A percentile compares a stretch with the other conserved stretches of the same genome.
These are phyloP conservation scores for Sclerurus mexicanus DNA, from an alignment of 2,113 vertebrate species.

Conservation along the genomic window DNA sequence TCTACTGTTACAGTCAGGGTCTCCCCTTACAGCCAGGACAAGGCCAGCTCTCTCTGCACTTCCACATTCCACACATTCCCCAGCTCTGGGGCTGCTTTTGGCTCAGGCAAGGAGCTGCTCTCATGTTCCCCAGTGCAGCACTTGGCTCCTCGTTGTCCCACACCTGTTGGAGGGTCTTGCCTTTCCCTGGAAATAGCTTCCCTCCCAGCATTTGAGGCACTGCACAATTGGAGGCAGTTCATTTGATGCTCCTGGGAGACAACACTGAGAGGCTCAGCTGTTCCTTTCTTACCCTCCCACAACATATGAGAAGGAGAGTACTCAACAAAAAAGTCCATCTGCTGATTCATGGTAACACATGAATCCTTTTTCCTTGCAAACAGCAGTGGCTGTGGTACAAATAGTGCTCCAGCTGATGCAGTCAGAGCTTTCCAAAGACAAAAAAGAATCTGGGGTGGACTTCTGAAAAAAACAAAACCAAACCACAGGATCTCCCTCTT, in stretches of 20 bases:
- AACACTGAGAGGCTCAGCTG: slow-evolving; percentile 27
- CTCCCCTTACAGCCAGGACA: slow-evolving; percentile 20
- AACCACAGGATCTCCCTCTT: not conserved
- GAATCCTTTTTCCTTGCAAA: not conserved
- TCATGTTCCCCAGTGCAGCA: not conserved
- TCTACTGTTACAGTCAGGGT: not conserved
- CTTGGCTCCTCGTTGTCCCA: slow-evolving; percentile 45
- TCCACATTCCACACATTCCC: slow-evolving; percentile 49
- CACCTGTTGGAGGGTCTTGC: slow-evolving; percentile 23
- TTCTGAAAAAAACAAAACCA: not conserved
- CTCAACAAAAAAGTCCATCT: not conserved
- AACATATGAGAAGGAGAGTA: not conserved
- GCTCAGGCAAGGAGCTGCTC: not conserved
- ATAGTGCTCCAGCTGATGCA: not conserved
- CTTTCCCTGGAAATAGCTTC: slow-evolving; percentile 4
- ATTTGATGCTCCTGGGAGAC: slow-evolving; percentile 30
- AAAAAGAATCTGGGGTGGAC: not conserved
- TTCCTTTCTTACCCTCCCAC: slow-evolving; percentile 16
- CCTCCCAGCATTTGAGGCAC: not conserved
- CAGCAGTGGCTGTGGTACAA: not conserved
- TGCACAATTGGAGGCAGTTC: not conserved
- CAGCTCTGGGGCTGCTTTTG: not conserved
- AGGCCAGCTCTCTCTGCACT: slow-evolving; percentile 41
- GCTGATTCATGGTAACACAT: slow-evolving; percentile 49
- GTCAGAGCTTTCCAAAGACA: not conserved